Percentiles rank a stretch among this genome's conserved stretches.
Evolutionary conservation across 2,888 invertebrate genomes (phyloP).

Genomic region (Tetanocera ferruginea): DNA sequence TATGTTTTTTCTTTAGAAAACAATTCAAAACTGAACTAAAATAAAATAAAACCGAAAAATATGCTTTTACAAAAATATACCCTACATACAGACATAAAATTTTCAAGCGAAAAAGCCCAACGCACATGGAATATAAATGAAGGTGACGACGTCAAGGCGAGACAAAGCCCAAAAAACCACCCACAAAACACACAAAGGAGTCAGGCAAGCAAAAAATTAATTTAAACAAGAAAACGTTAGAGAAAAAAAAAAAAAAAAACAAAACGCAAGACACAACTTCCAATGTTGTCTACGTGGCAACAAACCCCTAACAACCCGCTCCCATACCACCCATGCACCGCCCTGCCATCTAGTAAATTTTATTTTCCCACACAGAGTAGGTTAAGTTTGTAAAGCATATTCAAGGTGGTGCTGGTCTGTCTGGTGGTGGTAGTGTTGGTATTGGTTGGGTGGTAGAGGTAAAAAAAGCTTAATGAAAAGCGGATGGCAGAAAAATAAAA

Average conservation of each 20-base stretch:
- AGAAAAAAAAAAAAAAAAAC: constrained; percentile 40
- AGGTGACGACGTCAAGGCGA: background rate
- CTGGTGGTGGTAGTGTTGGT: background rate
- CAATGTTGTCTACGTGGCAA: constrained; percentile 27
- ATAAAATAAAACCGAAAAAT: constrained; percentile 1
- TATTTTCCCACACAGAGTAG: constrained; percentile 17
- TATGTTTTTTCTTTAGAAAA: background rate
- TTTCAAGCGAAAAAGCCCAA: background rate
- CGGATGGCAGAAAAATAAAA: background rate
- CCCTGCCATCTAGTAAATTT: constrained; percentile 27
- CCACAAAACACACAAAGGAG: constrained; percentile 9
- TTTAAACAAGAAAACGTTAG: constrained; percentile 35
- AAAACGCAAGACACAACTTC: constrained; percentile 36
- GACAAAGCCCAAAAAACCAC: background rate
- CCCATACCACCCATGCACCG: constrained; percentile 10
- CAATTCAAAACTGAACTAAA: background rate
- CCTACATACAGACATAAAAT: background rate
- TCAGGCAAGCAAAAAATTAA: constrained; percentile 37
- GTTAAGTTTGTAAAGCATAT: background rate
- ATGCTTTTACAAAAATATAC: too few relatives aligned
- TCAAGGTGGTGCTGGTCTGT: background rate
- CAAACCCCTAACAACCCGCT: background rate
- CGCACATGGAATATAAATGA: background rate
- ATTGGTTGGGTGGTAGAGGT: background rate
- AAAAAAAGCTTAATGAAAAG: constrained; percentile 6